These are phyloP conservation scores for Ammodytes dubius DNA, from an alignment of 2,113 vertebrate genomes.

Conservation along the genomic window DNA sequence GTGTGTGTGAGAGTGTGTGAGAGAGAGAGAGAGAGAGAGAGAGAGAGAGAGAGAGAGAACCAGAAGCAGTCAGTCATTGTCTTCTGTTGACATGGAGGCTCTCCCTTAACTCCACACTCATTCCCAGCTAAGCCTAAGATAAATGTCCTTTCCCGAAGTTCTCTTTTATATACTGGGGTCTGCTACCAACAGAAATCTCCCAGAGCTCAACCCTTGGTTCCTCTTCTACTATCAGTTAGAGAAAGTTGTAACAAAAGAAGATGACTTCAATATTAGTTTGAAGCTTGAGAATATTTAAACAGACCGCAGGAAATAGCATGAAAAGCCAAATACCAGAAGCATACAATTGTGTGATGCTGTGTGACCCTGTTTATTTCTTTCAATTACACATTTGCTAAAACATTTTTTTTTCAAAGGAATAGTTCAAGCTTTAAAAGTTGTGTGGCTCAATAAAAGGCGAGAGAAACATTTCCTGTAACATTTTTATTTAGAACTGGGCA, in stretches of 20 bases:
- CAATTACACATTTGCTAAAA: no score
- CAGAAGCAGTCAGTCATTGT: background rate
- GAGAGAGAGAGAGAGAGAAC: background rate
- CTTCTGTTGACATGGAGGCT: background rate
- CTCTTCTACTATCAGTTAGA: background rate
- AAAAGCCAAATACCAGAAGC: background rate
- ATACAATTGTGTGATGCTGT: no score
- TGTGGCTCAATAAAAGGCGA: no score
- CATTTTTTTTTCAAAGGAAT: no score
- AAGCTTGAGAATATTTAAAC: background rate
- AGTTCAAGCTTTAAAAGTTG: no score
- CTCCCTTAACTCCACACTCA: background rate
- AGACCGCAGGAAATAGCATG: no score
- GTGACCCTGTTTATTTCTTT: no score
- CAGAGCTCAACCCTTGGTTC: background rate
- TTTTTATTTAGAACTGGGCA: no score
- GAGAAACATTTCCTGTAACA: no score
- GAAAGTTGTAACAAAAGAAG: background rate
- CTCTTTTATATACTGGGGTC: slow-evolving; percentile 1
- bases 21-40: background rate
- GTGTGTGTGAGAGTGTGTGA: no score
- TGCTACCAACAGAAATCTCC: background rate
- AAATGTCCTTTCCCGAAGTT: slow-evolving; percentile 8
- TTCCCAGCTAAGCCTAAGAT: background rate
- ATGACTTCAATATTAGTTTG: background rate